phyloP scores from a whole-genome alignment of 1,140 invertebrate genomes.

The Hyles vespertilio region DNA sequence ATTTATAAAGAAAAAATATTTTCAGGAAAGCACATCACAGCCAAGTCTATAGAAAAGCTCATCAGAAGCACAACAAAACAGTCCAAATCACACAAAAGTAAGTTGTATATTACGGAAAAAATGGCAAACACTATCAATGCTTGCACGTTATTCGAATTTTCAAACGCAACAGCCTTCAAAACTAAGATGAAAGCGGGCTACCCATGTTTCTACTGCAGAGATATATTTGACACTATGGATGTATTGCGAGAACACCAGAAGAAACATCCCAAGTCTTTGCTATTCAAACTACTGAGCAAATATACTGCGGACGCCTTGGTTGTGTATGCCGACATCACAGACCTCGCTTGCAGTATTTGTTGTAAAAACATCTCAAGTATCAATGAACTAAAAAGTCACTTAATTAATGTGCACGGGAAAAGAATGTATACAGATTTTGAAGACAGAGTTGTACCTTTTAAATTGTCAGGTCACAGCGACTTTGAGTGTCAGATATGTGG shows the following conservation, averaged over 20 bases:
- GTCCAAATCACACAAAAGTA: slow-evolving; percentile 5
- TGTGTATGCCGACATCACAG: slow-evolving; percentile 35
- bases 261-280: slow-evolving; percentile 24
- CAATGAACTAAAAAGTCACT: slow-evolving; percentile 39
- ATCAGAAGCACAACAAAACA: slow-evolving; percentile 29
- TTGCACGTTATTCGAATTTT: slow-evolving; percentile 39
- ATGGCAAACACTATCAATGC: slow-evolving; percentile 47
- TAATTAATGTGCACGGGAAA: slow-evolving; percentile 31
- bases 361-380: slow-evolving; percentile 22
- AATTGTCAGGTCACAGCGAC: slow-evolving; percentile 24
- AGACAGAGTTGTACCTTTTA: slow-evolving; percentile 41
- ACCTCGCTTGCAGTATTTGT: slow-evolving; percentile 43
- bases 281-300: slow-evolving; percentile 32
- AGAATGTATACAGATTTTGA: slow-evolving; percentile 31
- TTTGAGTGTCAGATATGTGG: slow-evolving; percentile 40
- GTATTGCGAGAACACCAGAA: slow-evolving; percentile 30
- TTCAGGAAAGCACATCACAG: slow-evolving; percentile 42
- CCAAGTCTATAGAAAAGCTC: slow-evolving; percentile 34
- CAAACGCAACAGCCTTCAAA: slow-evolving; percentile 51
- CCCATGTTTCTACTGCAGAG: slow-evolving; percentile 22
- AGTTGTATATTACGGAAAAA: slow-evolving; percentile 48
- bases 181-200: slow-evolving; percentile 47
- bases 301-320: slow-evolving; percentile 28
- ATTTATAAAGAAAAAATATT: too few species aligned
- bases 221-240: slow-evolving; percentile 25